Evolutionary conservation across 2,888 invertebrate species (phyloP), one percentile per base, ranked within the genome.

Genomic region (Crossocerus cetratus): DNA sequence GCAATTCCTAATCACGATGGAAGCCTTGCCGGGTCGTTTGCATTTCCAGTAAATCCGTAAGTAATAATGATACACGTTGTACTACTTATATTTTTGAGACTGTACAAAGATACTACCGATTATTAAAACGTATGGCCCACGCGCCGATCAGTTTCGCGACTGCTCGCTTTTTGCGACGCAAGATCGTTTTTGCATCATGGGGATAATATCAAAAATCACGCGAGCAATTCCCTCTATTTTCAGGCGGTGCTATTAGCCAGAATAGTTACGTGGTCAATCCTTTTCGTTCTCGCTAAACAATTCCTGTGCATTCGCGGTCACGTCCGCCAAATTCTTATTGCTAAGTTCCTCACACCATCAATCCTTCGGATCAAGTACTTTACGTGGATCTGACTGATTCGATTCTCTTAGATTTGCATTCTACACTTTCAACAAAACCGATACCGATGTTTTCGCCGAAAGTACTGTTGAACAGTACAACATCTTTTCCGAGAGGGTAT

Each of bases 21-120:
- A 74, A 71, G 65, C 60, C 43, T 59, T 56, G 65, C 78, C 69
- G 74, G 65, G 65, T 71, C 42, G 23, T 78, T 78, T 78, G 69
- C 71, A 74, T 78, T 74, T 73, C 66, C 61, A 72, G 53, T 68
- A 64, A 55, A 54, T 73, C 56, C 49, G 20, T 49, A 56, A 72
- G 49, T 21, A 60, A 67, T n/a, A 59, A 57, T 49, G 45, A 61
- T 54, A 71, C 65, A 55, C 69, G 59, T 68, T 43, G 69, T 57
- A 58, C 63, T 64, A 63, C 65, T 77, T 80, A 75, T 80, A 79
- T 77, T 80, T 77, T 79, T 74, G 71, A 74, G 73, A 77, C 65
- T 80, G 62, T 72, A 74, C 20, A 16, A 72, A 22, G 42, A 56
- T 64, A 57, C 64, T 60, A 72, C 32, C 32, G 32, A 32, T 32